Evolutionary conservation across 2,113 vertebrate genomes (phyloP).

Genomic region (Psephotus haematonotus): DNA sequence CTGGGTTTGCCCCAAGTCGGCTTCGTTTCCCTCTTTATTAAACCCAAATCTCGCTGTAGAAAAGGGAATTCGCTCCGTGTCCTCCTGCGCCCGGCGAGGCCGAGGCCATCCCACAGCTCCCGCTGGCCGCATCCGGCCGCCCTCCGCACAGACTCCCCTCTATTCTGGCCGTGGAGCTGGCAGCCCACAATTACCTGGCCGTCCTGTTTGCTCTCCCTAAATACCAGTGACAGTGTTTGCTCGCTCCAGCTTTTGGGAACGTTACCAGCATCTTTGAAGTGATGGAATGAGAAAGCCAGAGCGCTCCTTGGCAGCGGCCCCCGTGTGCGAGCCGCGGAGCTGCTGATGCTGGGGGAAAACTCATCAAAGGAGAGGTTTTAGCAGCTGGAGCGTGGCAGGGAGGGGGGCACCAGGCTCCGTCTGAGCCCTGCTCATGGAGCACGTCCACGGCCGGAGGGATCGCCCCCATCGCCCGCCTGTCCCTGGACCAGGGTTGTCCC

Average conservation of each 20-base stretch:
- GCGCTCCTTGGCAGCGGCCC: neutral
- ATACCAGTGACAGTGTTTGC: constrained; percentile 15
- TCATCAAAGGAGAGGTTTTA: neutral
- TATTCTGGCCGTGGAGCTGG: neutral
- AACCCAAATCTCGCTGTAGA: neutral
- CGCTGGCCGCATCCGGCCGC: neutral
- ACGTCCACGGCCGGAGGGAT: neutral
- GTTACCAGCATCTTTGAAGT: constrained; percentile 30
- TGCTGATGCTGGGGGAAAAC: constrained; percentile 24
- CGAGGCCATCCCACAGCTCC: neutral
- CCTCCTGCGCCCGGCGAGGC: neutral
- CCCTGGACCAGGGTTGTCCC: neutral
- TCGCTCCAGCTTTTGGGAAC: neutral
- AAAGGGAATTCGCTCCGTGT: neutral
- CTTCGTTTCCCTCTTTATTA: neutral
- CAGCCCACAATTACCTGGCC: neutral
- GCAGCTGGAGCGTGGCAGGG: neutral
- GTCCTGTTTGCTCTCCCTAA: constrained; percentile 29
- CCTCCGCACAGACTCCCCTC: constrained; percentile 3
- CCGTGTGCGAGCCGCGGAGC: neutral
- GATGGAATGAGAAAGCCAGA: constrained; percentile 49
- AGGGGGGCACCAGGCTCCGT: neutral
- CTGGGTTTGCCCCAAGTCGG: neutral
- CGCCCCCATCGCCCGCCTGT: neutral
- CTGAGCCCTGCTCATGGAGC: neutral